A percentile compares a stretch with the other conserved stretches of the same genome.
phyloP scores from a whole-genome alignment of 1,140 invertebrate genomes.

The Cephus cinctus region DNA sequence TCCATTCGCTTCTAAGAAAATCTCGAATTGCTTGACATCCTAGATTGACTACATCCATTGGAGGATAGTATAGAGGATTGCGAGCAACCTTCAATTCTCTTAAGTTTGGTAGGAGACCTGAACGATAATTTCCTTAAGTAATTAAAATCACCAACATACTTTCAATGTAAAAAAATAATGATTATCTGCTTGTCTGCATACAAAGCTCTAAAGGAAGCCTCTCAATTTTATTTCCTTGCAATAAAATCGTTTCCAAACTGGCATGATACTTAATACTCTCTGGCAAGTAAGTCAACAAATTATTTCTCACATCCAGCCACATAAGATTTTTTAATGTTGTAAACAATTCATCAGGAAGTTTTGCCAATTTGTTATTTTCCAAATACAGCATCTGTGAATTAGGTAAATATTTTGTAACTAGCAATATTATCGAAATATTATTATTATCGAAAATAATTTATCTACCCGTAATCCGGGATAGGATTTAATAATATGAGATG shows the following conservation, averaged over 20 bases:
- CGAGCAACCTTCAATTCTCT: conserved; percentile 56
- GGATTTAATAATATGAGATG: conserved; percentile 23
- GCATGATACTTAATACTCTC: conserved; percentile 54
- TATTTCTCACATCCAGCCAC: conserved; percentile 62
- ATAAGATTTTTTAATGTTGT: conserved; percentile 48
- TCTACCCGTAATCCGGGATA: conserved; percentile 29
- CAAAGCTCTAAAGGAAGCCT: conserved; percentile 59
- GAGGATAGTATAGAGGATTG: conserved; percentile 58
- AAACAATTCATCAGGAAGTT: conserved; percentile 58
- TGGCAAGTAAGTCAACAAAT: conserved; percentile 56
- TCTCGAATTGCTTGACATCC: conserved; percentile 49
- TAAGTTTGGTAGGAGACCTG: conserved; percentile 47
- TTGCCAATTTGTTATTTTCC: conserved; percentile 55
- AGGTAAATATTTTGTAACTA: background rate
- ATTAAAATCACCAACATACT: conserved; percentile 1
- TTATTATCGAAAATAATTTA: background rate
- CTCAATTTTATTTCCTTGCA: conserved; percentile 59
- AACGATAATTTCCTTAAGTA: conserved; percentile 3
- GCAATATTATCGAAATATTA: conserved; percentile 12
- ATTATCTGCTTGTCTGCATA: conserved; percentile 24
- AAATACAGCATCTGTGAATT: conserved; percentile 58
- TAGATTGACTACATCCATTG: conserved; percentile 48
- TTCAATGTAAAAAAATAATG: background rate
- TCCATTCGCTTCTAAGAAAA: conserved; percentile 55
- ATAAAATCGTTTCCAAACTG: conserved; percentile 56